Percentiles rank a stretch among this genome's conserved stretches.
Conservation (phyloP, 2,888 invertebrate genomes). For the Abrostola tripartita region DNA sequence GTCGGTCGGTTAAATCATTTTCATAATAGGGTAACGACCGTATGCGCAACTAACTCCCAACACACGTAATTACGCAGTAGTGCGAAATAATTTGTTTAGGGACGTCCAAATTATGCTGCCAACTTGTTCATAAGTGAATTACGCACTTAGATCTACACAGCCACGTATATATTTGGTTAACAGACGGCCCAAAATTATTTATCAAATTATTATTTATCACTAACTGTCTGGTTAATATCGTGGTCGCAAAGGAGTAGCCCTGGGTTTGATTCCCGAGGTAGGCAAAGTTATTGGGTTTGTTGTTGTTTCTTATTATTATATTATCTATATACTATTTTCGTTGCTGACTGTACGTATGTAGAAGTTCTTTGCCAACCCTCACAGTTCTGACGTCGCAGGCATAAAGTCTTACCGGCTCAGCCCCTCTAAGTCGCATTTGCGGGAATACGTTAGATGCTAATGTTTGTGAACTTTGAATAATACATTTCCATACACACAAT, state of each 20-base stretch:
- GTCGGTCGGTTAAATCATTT: no score
- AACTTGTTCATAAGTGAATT: conserved; percentile 19
- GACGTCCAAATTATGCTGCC: conserved; percentile 15
- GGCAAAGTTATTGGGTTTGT: no score
- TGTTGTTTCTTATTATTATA: no score
- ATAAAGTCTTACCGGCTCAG: neutral
- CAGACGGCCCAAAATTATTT: conserved; percentile 3
- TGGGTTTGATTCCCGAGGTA: no score
- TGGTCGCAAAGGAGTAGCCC: no score
- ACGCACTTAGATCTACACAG: neutral
- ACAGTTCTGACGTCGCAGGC: no score
- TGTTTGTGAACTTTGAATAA: neutral
- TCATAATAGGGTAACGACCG: neutral
- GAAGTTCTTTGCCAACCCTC: no score
- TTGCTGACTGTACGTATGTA: no score
- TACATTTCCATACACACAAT: neutral
- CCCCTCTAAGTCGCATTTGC: neutral
- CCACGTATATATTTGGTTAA: conserved; percentile 3
- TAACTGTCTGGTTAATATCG: no score
- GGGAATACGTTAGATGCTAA: neutral
- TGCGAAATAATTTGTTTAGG: neutral
- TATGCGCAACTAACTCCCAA: neutral
- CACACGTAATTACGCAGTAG: neutral
- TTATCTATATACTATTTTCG: no score
- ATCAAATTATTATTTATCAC: conserved; percentile 30